These are phyloP conservation scores for Beris morrisii DNA, from an alignment of 2,888 invertebrate species.

Conservation along the genomic window DNA sequence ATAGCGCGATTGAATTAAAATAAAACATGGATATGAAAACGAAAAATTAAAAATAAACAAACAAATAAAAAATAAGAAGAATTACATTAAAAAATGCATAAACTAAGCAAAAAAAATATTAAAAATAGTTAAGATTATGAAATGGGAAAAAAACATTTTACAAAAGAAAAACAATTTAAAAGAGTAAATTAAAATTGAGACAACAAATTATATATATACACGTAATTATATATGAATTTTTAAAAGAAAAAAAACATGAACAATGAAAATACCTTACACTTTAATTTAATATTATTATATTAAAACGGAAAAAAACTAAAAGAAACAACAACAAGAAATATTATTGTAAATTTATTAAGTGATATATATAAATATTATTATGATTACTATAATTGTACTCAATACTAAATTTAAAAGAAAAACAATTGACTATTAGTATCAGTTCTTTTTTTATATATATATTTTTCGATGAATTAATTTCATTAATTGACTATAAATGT, in stretches of 20 bases:
- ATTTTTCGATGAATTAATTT: too few species aligned
- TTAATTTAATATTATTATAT: conserved; percentile 10
- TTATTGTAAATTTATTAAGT: conserved; percentile 28
- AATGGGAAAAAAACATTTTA: neutral
- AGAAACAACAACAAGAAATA: conserved; percentile 16
- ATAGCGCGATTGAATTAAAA: neutral
- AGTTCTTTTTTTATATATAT: neutral
- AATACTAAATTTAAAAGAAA: conserved; percentile 20
- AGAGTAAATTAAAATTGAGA: conserved; percentile 17
- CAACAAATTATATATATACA: conserved; percentile 28
- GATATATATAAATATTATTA: conserved; percentile 28
- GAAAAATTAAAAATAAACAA: neutral
- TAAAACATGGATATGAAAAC: neutral
- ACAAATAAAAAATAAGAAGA: conserved; percentile 1
- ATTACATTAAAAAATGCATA: neutral
- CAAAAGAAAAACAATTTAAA: conserved; percentile 10
- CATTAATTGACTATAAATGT: too few species aligned
- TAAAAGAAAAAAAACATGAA: conserved; percentile 2
- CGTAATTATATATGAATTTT: conserved; percentile 19
- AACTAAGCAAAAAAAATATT: neutral
- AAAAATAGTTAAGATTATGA: neutral
- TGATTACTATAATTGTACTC: conserved; percentile 23
- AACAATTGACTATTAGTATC: neutral
- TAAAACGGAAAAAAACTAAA: conserved; percentile 16
- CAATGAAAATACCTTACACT: neutral